Conservation (phyloP, 2,888 invertebrate genomes). For the Octonoba sinensis region DNA sequence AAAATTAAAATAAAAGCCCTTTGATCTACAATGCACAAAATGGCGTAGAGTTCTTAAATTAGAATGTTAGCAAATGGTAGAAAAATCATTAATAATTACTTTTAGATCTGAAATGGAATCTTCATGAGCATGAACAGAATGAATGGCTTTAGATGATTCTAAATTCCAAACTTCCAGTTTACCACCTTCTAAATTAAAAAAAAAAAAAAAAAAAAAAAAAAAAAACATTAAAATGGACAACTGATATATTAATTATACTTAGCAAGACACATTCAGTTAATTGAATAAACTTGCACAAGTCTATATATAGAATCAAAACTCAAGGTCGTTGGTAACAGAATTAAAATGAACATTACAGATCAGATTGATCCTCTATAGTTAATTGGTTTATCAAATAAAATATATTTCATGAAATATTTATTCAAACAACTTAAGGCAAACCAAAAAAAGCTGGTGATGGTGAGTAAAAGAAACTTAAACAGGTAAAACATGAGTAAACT, state of each 20-base stretch:
- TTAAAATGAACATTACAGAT: no score
- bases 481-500: no score
- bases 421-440: no score
- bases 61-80: neutral
- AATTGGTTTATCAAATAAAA: no score
- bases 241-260: neutral
- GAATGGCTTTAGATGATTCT: conserved; percentile 67
- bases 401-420: no score
- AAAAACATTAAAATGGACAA: neutral
- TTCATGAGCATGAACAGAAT: conserved; percentile 68
- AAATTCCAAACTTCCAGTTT: conserved; percentile 70
- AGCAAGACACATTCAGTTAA: no score
- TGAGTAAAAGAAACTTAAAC: no score
- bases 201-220: conserved; percentile 3
- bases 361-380: no score
- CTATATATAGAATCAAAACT: neutral
- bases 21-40: no score
- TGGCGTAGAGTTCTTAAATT: neutral
- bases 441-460: no score
- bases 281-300: neutral
- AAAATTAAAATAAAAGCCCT: neutral
- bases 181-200: conserved; percentile 69
- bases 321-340: neutral
- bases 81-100: conserved; percentile 65
- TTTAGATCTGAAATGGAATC: conserved; percentile 69